A percentile compares a stretch with the other conserved stretches of the same genome.
Conservation (phyloP, 2,113 vertebrate species). For the Misgurnus anguillicaudatus region DNA sequence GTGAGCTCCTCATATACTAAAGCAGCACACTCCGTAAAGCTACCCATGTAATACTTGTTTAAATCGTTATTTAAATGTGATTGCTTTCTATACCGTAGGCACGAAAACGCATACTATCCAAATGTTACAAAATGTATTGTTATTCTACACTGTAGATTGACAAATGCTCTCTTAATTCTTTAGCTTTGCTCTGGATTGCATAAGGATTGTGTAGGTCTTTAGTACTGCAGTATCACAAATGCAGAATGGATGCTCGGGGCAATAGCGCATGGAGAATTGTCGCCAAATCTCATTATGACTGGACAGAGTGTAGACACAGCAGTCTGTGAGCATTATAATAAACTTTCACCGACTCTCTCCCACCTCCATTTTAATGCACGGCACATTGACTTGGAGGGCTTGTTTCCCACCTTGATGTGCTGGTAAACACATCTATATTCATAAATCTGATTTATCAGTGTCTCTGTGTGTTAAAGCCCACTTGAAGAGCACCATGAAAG, state of each 20-base stretch:
- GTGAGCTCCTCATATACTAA: neutral
- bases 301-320: neutral
- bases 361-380: neutral
- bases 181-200: slow-evolving; percentile 2
- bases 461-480: neutral
- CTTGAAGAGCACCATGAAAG: too few species aligned
- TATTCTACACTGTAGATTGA: too few species aligned
- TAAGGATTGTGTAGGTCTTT: neutral
- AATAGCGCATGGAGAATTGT: slow-evolving; percentile 20
- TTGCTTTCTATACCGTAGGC: neutral
- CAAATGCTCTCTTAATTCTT: neutral
- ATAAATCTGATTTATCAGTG: neutral
- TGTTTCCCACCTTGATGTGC: neutral
- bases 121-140: too few species aligned
- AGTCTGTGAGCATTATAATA: neutral
- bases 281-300: slow-evolving; percentile 32
- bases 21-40: neutral
- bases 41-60: neutral
- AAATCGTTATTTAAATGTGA: neutral
- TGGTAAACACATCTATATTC: neutral
- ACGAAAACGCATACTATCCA: neutral
- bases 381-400: neutral
- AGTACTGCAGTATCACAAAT: slow-evolving; percentile 5
- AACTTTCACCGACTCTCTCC: neutral
- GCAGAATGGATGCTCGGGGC: neutral